Evolutionary conservation across 2,113 vertebrate species (phyloP).

Genomic region (Alethe diademata): DNA sequence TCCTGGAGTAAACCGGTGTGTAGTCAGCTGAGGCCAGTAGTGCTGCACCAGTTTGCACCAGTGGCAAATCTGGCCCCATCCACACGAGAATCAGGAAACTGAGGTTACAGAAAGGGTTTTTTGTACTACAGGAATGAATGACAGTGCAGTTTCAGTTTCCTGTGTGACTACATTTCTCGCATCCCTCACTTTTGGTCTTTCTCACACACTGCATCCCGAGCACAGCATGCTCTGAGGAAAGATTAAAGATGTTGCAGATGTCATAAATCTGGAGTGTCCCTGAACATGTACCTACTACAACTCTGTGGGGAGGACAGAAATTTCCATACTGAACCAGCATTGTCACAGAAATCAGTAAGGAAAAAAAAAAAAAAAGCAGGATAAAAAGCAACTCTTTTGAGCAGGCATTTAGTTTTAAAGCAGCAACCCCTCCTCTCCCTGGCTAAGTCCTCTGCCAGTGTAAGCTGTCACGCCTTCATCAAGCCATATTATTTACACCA

Average conservation of each 20-base stretch:
- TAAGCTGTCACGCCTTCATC: neutral
- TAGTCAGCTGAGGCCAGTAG: neutral
- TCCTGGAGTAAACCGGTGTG: neutral
- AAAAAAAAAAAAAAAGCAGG: neutral
- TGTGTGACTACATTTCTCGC: neutral
- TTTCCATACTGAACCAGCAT: neutral
- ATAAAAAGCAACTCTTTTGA: neutral
- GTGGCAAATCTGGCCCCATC: constrained; percentile 35
- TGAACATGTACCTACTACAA: neutral
- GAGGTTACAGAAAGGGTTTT: constrained; percentile 54
- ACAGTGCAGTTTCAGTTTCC: constrained; percentile 51
- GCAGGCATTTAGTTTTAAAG: neutral
- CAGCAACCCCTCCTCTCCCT: neutral
- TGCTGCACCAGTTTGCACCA: neutral
- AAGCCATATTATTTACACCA: neutral
- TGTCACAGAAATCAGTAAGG: neutral
- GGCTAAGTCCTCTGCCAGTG: neutral
- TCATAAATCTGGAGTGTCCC: constrained; percentile 18
- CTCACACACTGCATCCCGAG: constrained; percentile 29
- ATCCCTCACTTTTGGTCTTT: constrained; percentile 36
- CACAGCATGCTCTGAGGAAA: neutral
- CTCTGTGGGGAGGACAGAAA: neutral
- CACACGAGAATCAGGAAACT: constrained; percentile 50
- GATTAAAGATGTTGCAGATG: constrained; percentile 18
- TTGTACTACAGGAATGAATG: constrained; percentile 60